Base-by-base conservation (phyloP, 2,797 vertebrate species). In the Phaenicophaeus curvirostris region DNA sequence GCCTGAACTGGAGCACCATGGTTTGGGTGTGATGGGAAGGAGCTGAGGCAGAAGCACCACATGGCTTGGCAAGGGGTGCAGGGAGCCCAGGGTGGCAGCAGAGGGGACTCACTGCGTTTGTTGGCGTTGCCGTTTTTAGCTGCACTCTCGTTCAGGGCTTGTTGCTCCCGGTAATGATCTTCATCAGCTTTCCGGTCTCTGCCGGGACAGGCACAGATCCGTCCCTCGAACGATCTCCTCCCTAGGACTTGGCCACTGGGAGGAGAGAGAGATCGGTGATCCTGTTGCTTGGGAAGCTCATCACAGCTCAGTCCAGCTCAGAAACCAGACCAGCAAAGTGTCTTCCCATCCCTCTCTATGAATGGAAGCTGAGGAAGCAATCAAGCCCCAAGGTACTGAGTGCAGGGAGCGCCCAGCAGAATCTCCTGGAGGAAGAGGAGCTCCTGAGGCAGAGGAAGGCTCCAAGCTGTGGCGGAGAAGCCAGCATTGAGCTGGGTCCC, bases 141-240 rank as follows among this genome's bases (percentile, higher is more conserved):
- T 5, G 98, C 97, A 0, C 85, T 99, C 48, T 99, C 99, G 2
- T 98, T 99, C 89, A 99, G 96, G 13, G 99, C 98, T 91, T 99
- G 99, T 85, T 99, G 99, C 96, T 99, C 99, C 11, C 99, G 98
- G 97, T 98, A 99, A 95, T 99, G 99, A 93, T 99, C 99, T 85
- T 99, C 99, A 0, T 99, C 99, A 0, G 99, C 99, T 94, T 99
- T 99, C 13, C 99, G 98, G 96, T 99, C 99, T 44, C 99, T 98
- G 63, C 99, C 99, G 0, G 99, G 99, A 88, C 99, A 99, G 15
- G 99, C 99, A 5, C 99, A 99, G 97, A 99, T 99, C 89, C 99
- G 98, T 28, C 99, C 99, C 97, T 99, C 99, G 10, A 99, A 99
- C 3, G 99, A 99, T 91, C 99, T 98, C 80, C 99, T 98, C 7